phyloP scores from a whole-genome alignment of 1,140 invertebrate species.

The Drosophila rufa region DNA sequence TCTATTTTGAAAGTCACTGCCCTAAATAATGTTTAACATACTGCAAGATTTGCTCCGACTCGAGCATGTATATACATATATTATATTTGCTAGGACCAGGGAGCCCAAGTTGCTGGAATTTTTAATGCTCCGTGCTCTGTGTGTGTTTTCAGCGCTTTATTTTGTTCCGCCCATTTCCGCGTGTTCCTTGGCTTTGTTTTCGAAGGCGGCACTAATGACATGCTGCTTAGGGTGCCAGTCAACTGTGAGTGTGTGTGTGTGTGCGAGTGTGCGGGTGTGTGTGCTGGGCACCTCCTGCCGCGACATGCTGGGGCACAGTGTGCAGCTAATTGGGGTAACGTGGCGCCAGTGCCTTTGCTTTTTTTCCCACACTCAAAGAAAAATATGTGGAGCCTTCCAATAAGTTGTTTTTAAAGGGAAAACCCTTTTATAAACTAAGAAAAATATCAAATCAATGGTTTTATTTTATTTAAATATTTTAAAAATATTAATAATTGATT shows the following conservation, averaged over 20 bases:
- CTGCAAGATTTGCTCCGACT: constrained; percentile 14
- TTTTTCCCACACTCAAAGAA: background rate
- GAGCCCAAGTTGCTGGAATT: constrained; percentile 22
- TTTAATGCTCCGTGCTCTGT: constrained; percentile 11
- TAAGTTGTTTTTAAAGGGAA: too few species aligned
- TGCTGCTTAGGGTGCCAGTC: constrained; percentile 50
- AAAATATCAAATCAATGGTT: too few species aligned
- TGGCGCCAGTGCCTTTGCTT: constrained; percentile 49
- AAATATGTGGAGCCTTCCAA: too few species aligned
- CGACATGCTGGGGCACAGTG: constrained; percentile 53
- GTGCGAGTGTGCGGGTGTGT: background rate
- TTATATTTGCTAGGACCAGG: constrained; percentile 23
- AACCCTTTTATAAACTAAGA: too few species aligned
- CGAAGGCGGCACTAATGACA: constrained; percentile 53
- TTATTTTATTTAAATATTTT: too few species aligned
- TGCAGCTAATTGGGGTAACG: constrained; percentile 72
- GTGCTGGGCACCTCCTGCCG: background rate
- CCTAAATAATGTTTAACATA: constrained; percentile 9
- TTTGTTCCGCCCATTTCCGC: constrained; percentile 21
- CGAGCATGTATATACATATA: constrained; percentile 6
- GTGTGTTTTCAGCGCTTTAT: constrained; percentile 10
- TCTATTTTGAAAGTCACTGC: background rate
- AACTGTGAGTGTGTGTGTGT: constrained; percentile 14
- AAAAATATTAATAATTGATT: too few species aligned
- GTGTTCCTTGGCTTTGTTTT: constrained; percentile 38